phyloP scores from a whole-genome alignment of 2,797 vertebrate genomes.

The Hephaestus fuliginosus region DNA sequence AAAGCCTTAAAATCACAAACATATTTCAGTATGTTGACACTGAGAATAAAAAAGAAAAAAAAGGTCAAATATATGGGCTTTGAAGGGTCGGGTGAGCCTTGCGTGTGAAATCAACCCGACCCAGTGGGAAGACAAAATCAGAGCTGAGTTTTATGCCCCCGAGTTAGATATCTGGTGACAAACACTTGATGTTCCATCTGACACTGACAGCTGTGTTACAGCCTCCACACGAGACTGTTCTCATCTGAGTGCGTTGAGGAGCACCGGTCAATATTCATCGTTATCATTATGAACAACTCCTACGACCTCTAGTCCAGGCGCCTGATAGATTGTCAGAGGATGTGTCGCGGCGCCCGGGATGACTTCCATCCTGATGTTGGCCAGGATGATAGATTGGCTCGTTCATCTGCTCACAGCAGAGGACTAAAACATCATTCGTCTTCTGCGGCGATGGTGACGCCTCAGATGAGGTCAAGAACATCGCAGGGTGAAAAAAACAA shows the following conservation, averaged over 20 bases:
- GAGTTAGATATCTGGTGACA: not conserved
- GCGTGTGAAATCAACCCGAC: not conserved
- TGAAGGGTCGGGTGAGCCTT: not conserved
- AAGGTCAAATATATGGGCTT: not conserved
- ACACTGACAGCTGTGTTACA: slow-evolving; percentile 26
- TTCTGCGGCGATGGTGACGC: not conserved
- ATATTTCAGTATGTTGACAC: not conserved
- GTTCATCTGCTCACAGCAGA: not conserved
- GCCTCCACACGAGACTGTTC: not conserved
- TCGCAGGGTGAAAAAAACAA: not conserved
- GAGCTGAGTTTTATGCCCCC: not conserved
- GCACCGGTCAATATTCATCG: not conserved
- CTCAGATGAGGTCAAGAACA: slow-evolving; percentile 13
- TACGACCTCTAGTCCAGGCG: not conserved
- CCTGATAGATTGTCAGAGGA: not conserved
- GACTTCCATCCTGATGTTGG: slow-evolving; percentile 18
- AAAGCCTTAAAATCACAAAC: not conserved
- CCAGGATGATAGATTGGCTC: not conserved
- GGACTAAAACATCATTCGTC: slow-evolving; percentile 23
- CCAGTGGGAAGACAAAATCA: not conserved
- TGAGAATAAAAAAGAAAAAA: not conserved
- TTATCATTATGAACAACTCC: not conserved
- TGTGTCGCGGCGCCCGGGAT: not conserved
- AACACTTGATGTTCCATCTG: slow-evolving; percentile 20
- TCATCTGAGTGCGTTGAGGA: no score